Conservation (phyloP, 2,888 invertebrate genomes). For the Syritta pipiens region DNA sequence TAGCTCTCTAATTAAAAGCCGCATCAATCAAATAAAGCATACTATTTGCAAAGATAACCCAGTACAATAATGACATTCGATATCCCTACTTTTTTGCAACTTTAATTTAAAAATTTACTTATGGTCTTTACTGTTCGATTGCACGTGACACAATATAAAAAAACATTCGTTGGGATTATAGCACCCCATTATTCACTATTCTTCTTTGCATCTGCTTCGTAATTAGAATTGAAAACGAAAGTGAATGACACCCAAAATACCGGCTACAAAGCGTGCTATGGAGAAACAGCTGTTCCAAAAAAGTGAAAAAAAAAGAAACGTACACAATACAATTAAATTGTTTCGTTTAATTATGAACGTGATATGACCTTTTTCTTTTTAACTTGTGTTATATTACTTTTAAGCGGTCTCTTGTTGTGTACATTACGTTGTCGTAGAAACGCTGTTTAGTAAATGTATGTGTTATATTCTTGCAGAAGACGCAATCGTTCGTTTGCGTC, state of each 20-base stretch:
- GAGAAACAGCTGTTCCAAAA: neutral
- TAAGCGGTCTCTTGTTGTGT: neutral
- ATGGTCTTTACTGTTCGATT: neutral
- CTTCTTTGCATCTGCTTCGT: constrained; percentile 2
- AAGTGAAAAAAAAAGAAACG: neutral
- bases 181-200: constrained; percentile 1
- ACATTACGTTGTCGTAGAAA: neutral
- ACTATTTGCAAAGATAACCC: too few relatives aligned
- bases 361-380: too few relatives aligned
- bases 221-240: constrained; percentile 19
- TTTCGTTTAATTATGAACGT: too few relatives aligned
- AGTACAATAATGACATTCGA: too few relatives aligned
- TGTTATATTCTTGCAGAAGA: neutral
- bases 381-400: too few relatives aligned
- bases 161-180: neutral
- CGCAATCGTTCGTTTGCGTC: constrained; percentile 15
- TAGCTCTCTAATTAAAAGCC: too few relatives aligned
- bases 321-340: too few relatives aligned
- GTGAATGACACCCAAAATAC: constrained; percentile 9
- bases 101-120: neutral
- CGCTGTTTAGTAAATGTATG: neutral
- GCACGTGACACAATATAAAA: neutral
- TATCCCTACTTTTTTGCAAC: too few relatives aligned
- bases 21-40: too few relatives aligned
- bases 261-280: neutral